Evolutionary conservation across 2,888 invertebrate species (phyloP), one percentile per base, ranked within the genome.

Genomic region (Odontocolon sp.): DNA sequence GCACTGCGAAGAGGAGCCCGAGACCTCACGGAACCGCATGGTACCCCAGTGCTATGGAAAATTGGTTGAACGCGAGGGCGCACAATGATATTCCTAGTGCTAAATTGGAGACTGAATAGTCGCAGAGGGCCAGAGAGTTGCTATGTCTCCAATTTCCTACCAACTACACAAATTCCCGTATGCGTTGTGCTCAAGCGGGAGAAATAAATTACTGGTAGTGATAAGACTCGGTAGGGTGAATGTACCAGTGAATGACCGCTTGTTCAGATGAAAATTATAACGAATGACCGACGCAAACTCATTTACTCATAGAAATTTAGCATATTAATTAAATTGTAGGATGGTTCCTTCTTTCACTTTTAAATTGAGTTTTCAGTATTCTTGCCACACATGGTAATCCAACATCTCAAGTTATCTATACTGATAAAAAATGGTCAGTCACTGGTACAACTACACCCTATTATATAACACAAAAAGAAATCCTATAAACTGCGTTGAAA

Each of bases 21-120:
- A 38, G 16, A 66, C 28, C 59, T 59, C 75, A 42, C 52, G 70
- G 59, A 66, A 75, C 69, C 59, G 75, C 75, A 42, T 64, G 67
- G 69, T 64, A 64, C 68, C 56, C 63, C 28, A 23, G 54, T 66
- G 52, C 38, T 67, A 40, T 67, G 56, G 56, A 71, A 77, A 77
- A 68, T 77, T 77, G 71, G 47, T 14, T 54, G 63, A 76, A 70
- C 59, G 40, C 67, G 71, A 50, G 33, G 28, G 40, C 28, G 26
- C 45, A 16, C 54, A 38, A 67, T 71, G 64, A 66, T 76, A 75
- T 63, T 67, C 64, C 61, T 50, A 42, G 76, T 40, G 67, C 47
- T 33, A 72, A 66, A 72, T 71, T 56, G 54, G 42, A 57, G 42
- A 31, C 33, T 11, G 66, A 54, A 67, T 56, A 26, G 50, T 40